Conservation (phyloP, 2,113 vertebrate genomes). For the Malurus melanocephalus region DNA sequence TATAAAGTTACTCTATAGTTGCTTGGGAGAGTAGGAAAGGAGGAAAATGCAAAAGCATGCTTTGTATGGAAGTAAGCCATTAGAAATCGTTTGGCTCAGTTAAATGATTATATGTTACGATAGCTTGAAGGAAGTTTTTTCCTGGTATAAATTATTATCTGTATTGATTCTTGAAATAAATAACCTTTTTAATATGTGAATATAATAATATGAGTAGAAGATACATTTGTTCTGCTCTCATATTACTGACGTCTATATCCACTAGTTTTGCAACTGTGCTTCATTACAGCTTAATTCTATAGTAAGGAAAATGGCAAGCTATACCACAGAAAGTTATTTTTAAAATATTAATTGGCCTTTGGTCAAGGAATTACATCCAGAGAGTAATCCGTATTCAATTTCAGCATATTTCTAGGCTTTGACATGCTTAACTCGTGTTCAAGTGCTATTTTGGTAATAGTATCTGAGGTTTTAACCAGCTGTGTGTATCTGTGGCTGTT, state of each 20-base stretch:
- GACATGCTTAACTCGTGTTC: background rate
- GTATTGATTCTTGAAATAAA: background rate
- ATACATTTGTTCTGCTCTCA: background rate
- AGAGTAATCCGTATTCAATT: background rate
- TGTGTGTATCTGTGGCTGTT: background rate
- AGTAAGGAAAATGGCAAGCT: background rate
- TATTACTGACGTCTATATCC: background rate
- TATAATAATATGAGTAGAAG: background rate
- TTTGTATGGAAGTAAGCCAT: background rate
- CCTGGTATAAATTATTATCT: background rate
- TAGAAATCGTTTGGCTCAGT: background rate
- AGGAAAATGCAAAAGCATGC: background rate
- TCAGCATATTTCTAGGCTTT: background rate
- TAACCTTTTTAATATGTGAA: background rate
- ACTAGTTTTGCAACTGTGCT: background rate
- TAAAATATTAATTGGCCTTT: background rate
- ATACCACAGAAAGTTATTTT: background rate
- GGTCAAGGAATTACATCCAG: background rate
- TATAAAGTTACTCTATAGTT: background rate
- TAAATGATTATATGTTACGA: background rate
- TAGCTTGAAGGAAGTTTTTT: background rate
- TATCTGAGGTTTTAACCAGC: background rate
- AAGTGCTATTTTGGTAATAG: background rate
- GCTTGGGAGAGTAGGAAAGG: background rate
- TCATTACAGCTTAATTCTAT: background rate